Base-by-base conservation (phyloP, 2,113 vertebrate genomes). In the Malurus cyaneus region DNA sequence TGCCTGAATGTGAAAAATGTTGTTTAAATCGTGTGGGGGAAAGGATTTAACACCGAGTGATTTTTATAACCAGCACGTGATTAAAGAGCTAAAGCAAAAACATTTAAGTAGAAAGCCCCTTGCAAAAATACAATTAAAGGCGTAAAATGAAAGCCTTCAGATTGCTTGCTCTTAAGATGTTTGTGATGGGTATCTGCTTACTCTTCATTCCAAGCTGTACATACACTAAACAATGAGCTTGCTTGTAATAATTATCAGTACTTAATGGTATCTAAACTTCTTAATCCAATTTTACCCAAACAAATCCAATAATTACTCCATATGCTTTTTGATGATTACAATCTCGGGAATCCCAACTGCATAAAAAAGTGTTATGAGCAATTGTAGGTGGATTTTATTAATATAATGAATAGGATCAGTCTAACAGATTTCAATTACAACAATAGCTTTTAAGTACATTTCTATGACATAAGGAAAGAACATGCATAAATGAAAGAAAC, bases 251-350 rank as follows among this genome's bases (percentile, higher is more conserved):
- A 97, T 97, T 96, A 96, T 95, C 93, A 82, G 87, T 90, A 94
- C 83, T 96, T 95, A 97, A 95, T 94, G 85, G 93, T 94, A 96
- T 96, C 95, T 94, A 96, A 97, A 97, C 94, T 96, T 97, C 91
- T 92, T 96, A 96, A 97, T 96, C 94, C 95, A 96, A 97, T 97
- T 97, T 96, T 57, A 93, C 91, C 89, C 90, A 96, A 96, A 97
- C 96, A 97, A 96, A 97, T 96, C 96, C 96, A 97, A 95, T 96
- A 97, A 97, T 96, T 97, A 96, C 95, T 93, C 93, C 92, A 67
- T 95, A 95, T 96, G 93, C 88, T 94, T 96, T 96, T 94, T 95
- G 95, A 96, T 95, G 79, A 97, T 97, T 96, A 93, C 87, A 95
- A 97, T 97, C 95, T 96, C 41, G 67, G 95, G 95, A 96, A 97